These are phyloP conservation scores for Ramphastos sulfuratus DNA, from an alignment of 2,113 vertebrate species.

Conservation along the genomic window DNA sequence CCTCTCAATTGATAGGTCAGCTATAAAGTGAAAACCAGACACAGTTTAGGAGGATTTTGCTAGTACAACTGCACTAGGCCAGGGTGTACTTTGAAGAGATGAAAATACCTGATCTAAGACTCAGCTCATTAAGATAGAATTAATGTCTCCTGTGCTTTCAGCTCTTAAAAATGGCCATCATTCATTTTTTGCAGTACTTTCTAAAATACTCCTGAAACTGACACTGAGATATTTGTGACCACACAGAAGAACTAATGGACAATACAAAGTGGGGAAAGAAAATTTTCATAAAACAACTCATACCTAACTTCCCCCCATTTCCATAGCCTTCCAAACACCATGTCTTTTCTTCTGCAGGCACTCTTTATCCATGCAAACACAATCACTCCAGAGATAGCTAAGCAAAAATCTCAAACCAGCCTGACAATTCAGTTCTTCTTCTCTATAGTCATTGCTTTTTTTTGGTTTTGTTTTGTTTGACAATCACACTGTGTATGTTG, in stretches of 20 bases:
- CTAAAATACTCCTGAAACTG: background rate
- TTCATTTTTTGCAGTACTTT: background rate
- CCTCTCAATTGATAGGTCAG: background rate
- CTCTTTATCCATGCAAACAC: background rate
- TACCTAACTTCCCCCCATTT: background rate
- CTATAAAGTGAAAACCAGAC: background rate
- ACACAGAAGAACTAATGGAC: background rate
- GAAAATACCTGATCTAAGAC: background rate
- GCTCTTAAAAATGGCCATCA: background rate
- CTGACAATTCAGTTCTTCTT: background rate
- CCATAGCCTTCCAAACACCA: background rate
- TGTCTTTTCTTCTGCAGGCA: background rate
- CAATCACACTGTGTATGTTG: slow-evolving; percentile 24
- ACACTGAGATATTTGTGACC: background rate
- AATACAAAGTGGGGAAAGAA: background rate
- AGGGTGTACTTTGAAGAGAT: background rate
- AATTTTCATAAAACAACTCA: background rate
- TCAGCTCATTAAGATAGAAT: background rate
- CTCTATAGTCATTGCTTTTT: background rate
- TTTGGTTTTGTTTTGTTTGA: background rate
- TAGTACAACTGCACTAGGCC: background rate
- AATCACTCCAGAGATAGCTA: background rate
- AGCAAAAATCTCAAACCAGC: background rate
- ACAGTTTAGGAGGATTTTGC: background rate
- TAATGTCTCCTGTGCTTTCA: background rate